Percentiles rank a stretch among this genome's conserved stretches.
Conservation (phyloP, 2,797 vertebrate genomes). For the Danio tinwini region DNA sequence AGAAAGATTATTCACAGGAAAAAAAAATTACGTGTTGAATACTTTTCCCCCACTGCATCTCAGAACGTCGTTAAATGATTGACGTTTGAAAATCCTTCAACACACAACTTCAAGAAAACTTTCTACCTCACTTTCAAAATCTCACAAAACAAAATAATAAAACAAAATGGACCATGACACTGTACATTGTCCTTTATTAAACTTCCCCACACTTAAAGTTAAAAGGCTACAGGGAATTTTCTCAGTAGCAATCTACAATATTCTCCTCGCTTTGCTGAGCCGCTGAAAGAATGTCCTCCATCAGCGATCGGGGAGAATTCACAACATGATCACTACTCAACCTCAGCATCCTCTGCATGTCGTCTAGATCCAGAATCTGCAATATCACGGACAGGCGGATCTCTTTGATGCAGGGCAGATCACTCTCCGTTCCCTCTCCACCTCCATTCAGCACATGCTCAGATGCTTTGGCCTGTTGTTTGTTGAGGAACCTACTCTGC, state of each 20-base stretch:
- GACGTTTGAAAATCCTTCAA: too few species aligned
- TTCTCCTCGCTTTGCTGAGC: constrained; percentile 71
- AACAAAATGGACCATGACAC: neutral
- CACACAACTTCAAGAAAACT: too few species aligned
- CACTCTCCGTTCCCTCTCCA: too few species aligned
- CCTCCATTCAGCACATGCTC: neutral
- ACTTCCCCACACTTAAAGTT: neutral
- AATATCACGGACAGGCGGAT: constrained; percentile 49
- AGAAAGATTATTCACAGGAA: too few species aligned
- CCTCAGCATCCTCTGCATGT: constrained; percentile 64
- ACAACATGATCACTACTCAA: constrained; percentile 79
- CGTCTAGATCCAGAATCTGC: constrained; percentile 71
- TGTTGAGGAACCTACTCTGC: constrained; percentile 15
- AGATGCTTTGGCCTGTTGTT: neutral
- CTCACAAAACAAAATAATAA: neutral
- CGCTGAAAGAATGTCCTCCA: constrained; percentile 81
- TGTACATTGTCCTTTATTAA: constrained; percentile 2
- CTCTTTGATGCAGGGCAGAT: constrained; percentile 4
- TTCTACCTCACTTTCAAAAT: neutral
- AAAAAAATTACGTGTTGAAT: too few species aligned
- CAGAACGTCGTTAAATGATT: too few species aligned
- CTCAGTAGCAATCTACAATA: constrained; percentile 82
- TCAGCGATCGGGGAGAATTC: constrained; percentile 79
- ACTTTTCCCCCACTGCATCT: too few species aligned
- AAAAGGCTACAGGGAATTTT: neutral